Conservation (phyloP, 2,888 invertebrate species). For the Eustalomyia histrio region DNA sequence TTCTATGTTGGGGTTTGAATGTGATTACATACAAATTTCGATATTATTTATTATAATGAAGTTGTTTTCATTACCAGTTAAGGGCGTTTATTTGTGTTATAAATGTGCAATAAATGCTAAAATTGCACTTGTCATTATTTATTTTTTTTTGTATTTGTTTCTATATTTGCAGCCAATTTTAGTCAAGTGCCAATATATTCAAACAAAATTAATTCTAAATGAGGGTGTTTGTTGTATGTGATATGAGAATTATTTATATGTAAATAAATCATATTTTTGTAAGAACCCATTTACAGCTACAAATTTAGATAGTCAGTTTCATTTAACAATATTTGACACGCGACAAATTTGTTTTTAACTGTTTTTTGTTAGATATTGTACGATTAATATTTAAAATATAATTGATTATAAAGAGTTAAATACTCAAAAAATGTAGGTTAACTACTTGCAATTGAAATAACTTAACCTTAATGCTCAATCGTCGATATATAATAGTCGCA, state of each 20-base stretch:
- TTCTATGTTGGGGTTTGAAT: conserved; percentile 3
- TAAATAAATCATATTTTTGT: background rate
- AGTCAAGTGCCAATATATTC: background rate
- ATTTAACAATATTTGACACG: conserved; percentile 17
- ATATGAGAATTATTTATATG: conserved; percentile 9
- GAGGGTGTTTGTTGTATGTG: conserved; percentile 17
- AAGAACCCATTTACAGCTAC: background rate
- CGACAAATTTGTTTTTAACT: background rate
- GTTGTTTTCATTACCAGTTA: conserved; percentile 50
- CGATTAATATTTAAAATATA: too few species aligned
- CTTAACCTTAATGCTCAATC: background rate
- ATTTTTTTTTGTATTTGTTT: background rate
- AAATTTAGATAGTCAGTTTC: conserved; percentile 12
- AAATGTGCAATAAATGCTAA: conserved; percentile 40
- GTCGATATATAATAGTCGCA: too few species aligned
- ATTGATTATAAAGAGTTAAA: too few species aligned
- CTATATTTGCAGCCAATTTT: conserved; percentile 3
- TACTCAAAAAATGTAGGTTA: background rate
- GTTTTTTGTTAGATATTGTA: background rate
- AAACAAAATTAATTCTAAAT: background rate
- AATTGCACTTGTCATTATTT: conserved; percentile 50
- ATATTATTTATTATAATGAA: conserved; percentile 1
- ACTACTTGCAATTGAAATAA: background rate
- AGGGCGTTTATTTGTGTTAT: conserved; percentile 58
- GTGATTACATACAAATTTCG: conserved; percentile 16